Evolutionary conservation across 1,140 invertebrate species (phyloP), one percentile per base, ranked within the genome.

Genomic region (Bombus picipes): DNA sequence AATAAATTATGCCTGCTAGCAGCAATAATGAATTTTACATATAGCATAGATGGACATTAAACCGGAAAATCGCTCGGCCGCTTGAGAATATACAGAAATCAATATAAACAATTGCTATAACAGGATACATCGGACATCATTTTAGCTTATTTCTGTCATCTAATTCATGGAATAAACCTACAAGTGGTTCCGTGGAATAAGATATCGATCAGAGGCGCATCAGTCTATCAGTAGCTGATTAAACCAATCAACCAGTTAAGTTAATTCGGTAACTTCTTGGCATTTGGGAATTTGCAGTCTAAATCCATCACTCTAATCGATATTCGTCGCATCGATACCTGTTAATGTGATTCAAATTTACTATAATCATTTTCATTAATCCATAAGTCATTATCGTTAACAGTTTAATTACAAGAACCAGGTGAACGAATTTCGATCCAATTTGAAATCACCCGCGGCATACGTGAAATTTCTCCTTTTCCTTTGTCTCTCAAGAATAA

Each of bases 201-300:
- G 70, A 43, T 74, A 83, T 83, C 81, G 81, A 68, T 77, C 62
- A 81, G n/a, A 65, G n/a, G n/a, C n/a, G 9, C 4, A 65, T 74
- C 71, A 3, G 18, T 70, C 62, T 68, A 77, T 68, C 57, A 83
- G 10, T 18, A 28, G 15, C 34, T 77, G 66, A 83, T 83, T 70
- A 83, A 77, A 57, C 32, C 73, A 22, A 66, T 68, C 41, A 83
- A 47, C 81, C 15, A 18, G 57, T 66, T 83, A 28, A 75, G 32
- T 77, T 41, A 39, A 59, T 37, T 39, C 28, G 73, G 25, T 77
- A 83, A 83, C 22, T 77, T 47, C 41, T 83, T 53, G 74, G 43
- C 43, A 76, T 22, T 62, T 41, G 28, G 12, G 25, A 83, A 66
- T 83, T 66, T 41, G 34, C 62, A 43, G 68, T 68, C 43, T 53